A percentile compares a stretch with the other conserved stretches of the same genome.
Evolutionary conservation across 2,113 vertebrate genomes (phyloP).

Genomic region (Glareola pratincola): DNA sequence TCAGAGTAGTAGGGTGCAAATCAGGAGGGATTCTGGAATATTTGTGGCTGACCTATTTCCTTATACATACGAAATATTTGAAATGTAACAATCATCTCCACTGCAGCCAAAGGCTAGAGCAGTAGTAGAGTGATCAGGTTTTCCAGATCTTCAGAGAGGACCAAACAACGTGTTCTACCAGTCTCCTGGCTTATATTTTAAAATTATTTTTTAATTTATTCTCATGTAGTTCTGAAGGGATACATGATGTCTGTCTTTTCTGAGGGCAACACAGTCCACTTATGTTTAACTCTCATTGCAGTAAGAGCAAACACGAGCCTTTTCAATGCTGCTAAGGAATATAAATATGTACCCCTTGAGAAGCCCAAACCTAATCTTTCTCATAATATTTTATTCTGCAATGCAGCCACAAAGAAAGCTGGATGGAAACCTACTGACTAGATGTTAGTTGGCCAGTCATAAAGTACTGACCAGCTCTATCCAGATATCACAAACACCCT

Average conservation of each 20-base stretch:
- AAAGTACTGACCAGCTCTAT: background rate
- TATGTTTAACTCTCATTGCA: background rate
- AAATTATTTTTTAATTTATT: background rate
- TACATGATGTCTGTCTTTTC: background rate
- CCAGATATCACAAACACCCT: rapidly evolving
- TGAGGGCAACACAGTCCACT: background rate
- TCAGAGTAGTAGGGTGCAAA: background rate
- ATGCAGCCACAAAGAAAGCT: background rate
- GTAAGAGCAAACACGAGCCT: background rate
- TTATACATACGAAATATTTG: background rate
- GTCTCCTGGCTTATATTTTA: background rate
- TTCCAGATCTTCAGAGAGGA: background rate
- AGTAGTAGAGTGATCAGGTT: background rate
- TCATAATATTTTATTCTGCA: background rate
- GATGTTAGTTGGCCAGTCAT: background rate
- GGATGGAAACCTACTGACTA: background rate
- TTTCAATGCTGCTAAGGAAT: background rate
- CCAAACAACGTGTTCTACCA: background rate
- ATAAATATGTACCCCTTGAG: background rate
- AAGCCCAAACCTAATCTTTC: background rate
- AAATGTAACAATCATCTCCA: background rate
- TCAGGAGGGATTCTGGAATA: background rate
- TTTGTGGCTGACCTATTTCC: background rate
- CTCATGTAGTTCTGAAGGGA: background rate
- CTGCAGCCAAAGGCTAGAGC: background rate